These are phyloP conservation scores for Microdon myrmicae DNA, from an alignment of 2,888 invertebrate genomes.

Conservation along the genomic window DNA sequence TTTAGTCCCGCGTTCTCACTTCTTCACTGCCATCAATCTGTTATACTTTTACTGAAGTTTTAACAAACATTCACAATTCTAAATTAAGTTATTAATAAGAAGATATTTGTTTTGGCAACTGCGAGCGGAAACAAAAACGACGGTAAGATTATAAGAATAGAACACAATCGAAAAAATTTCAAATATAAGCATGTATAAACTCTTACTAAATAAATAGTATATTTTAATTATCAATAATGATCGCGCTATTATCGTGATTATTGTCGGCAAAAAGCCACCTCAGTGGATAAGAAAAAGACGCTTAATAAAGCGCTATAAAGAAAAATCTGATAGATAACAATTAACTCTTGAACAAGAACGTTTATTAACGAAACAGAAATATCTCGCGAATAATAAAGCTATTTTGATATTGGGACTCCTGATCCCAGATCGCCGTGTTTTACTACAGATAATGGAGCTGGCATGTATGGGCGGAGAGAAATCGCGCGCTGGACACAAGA, in stretches of 20 bases:
- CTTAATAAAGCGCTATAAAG: constrained; percentile 23
- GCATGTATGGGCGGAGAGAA: constrained; percentile 30
- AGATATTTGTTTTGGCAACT: too few relatives aligned
- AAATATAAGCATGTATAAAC: constrained; percentile 11
- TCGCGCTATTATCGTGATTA: constrained; percentile 29
- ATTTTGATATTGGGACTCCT: constrained; percentile 35
- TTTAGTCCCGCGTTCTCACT: too few relatives aligned
- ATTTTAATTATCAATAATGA: constrained; percentile 35
- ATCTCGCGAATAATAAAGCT: constrained; percentile 29
- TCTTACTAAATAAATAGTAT: constrained; percentile 23
- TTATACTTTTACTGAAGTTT: too few relatives aligned
- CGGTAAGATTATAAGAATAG: too few relatives aligned
- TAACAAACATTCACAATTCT: too few relatives aligned
- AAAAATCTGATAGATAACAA: constrained; percentile 18
- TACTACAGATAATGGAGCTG: constrained; percentile 25
- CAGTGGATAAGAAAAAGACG: constrained; percentile 11
- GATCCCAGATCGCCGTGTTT: constrained; percentile 28
- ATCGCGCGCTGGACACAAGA: constrained; percentile 39
- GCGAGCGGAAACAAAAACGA: too few relatives aligned
- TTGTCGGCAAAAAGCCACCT: constrained; percentile 24
- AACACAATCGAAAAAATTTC: constrained; percentile 1
- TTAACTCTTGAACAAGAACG: background rate
- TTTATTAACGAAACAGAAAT: constrained; percentile 3
- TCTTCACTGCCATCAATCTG: too few relatives aligned
- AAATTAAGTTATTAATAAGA: too few relatives aligned